Base-by-base conservation (phyloP, 2,797 vertebrate genomes). In the Synanceia verrucosa region DNA sequence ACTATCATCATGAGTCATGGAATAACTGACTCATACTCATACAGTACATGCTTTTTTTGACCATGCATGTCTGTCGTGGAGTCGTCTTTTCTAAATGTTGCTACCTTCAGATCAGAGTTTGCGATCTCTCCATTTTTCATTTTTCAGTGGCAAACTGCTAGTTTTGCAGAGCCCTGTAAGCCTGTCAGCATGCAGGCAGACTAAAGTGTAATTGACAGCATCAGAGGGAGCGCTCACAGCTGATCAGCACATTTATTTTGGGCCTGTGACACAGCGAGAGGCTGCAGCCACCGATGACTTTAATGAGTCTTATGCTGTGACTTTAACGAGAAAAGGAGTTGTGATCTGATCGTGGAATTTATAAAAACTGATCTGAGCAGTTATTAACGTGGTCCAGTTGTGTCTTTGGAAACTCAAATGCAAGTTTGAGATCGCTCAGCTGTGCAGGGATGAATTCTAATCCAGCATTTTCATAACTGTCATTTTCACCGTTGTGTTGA, bases 241-340 rank as follows among this genome's bases (percentile, higher is more conserved):
- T 53, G 51, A 76, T 78, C 55, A 85, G 78, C 73, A 68, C 37
- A 0, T 81, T 76, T 77, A 75, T 75, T 79, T 70, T 62, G 21
- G 39, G 72, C 31, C 58, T 21, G 1, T 41, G 18, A 26, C 50
- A 31, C 21, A n/a, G 31, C 1, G 28, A 58, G 60, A 61, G 21
- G 46, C 24, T 50, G n/a, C 16, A 62, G 55, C 8, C 13, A 37
- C 59, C 12, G 19, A 52, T 37, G 9, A 6, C 16, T 13, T n/a
- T n/a, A 31, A 13, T 28, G 34, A 3, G n/a, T 18, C 7, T 11
- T 18, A 9, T 3, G 43, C 3, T 2, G 26, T 16, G 26, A 46
- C 39, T 1, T 43, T 21, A 44, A 48, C n/a, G n/a, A n/a, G 24
- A 56, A 18, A 48, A 29, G 11, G 5, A 4, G n/a, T 24, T 19